Percentiles rank a stretch among this genome's conserved stretches.
Evolutionary conservation across 2,113 vertebrate species (phyloP).

Genomic region (Phrynocephalus versicolor): DNA sequence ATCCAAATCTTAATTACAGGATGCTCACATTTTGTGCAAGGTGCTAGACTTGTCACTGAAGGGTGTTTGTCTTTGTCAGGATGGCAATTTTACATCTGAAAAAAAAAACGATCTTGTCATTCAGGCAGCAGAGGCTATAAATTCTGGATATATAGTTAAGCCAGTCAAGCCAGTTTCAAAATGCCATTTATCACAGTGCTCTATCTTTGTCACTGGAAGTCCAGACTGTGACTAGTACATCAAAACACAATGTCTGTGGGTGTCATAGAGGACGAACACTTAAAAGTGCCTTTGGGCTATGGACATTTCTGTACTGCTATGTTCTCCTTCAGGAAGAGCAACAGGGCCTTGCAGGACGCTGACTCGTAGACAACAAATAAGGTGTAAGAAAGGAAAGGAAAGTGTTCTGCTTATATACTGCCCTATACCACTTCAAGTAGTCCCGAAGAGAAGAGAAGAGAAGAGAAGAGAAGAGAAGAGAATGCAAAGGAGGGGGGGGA

Average conservation of each 20-base stretch:
- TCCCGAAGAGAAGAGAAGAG: too few relatives aligned
- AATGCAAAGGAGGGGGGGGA: too few relatives aligned
- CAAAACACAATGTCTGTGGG: not conserved
- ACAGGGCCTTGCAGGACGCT: not conserved
- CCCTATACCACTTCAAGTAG: too few relatives aligned
- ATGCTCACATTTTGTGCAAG: constrained; percentile 37
- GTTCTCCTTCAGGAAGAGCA: not conserved
- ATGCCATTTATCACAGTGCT: constrained; percentile 14
- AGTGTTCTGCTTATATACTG: too few relatives aligned
- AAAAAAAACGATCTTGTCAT: constrained; percentile 47
- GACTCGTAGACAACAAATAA: not conserved
- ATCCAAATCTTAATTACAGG: constrained; percentile 48
- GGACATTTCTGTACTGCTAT: not conserved
- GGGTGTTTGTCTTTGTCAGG: constrained; percentile 51
- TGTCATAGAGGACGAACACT: not conserved
- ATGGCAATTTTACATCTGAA: constrained; percentile 47
- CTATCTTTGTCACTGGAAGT: constrained; percentile 15
- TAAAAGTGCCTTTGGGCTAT: not conserved
- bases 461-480: not conserved
- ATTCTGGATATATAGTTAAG: constrained; percentile 31
- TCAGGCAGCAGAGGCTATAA: constrained; percentile 44
- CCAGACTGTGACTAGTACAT: not conserved
- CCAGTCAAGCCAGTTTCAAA: constrained; percentile 34
- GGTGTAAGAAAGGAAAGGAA: too few relatives aligned
- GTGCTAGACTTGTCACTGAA: constrained; percentile 35